Evolutionary conservation across 2,888 invertebrate species (phyloP), one percentile per base, ranked within the genome.

Genomic region (Dione juno): DNA sequence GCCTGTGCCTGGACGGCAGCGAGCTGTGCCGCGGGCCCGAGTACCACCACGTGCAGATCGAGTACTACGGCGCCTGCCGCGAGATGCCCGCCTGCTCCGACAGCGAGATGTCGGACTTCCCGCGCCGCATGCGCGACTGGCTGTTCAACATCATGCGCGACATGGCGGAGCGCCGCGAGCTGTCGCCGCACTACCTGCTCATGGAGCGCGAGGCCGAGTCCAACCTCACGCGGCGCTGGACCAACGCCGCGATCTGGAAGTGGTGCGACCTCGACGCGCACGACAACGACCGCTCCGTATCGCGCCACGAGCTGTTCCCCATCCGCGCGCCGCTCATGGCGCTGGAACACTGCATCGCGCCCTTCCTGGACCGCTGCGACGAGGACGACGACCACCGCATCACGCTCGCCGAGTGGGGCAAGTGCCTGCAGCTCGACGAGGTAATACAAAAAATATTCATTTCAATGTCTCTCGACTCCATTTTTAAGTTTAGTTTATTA

Each of bases 121-220:
- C 99, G 66, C 95, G 97, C 64, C 96, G 99, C 84, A 99, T 99
- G 98, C 96, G 98, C 77, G 98, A 99, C 88, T 99, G 99, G 99
- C 95, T 99, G 66, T 99, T 98, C 94, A 98, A 98, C 95, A 97
- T 99, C 76, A 98, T 98, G 98, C 95, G 97, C 78, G 98, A 98
- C 92, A 94, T 98, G 92, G 98, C 98, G 70, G 97, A 97, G 89
- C 95, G 98, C 74, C 95, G 96, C 82, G 97, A 98, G 88, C 94
- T 98, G 48, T 95, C 96, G 16, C 94, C 96, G 66, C 96, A 97
- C 86, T 98, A 96, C 89, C 93, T 96, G 88, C 94, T 95, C 87
- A 96, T 98, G 96, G 96, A 98, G 92, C 94, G 96, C 77, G 98
- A 98, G 91, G 98, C 98, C 48, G 98, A 98, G 93, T 94, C 95